Evolutionary conservation across 1,140 invertebrate species (phyloP), one percentile per base, ranked within the genome.

Genomic region (Leptonema lineaticorne): DNA sequence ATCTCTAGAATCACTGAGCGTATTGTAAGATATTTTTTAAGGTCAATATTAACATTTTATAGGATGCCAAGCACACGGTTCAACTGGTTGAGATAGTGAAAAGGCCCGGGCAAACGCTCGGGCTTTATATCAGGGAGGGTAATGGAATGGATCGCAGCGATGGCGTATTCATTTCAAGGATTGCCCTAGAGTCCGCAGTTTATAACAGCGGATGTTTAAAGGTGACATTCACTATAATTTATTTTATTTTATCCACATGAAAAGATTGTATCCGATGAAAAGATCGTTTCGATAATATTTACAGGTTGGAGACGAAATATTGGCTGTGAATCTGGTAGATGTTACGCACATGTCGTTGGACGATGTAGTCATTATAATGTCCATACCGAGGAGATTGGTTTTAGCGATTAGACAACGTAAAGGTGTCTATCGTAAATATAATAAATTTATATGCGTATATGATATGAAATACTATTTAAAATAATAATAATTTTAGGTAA

Each of bases 71-170:
- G 72, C 88, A 92, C 78, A 86, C 90, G 73, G 91, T 96, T 53
- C 91, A 97, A 81, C 92, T 98, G 76, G 95, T 99, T 69, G 97
- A 99, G 84, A 99, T 99, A 76, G 96, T 99, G 69, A 99, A 99
- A 82, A 88, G 97, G 74, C 97, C 97, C 1, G 97, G 97, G 22
- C 97, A 99, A 83, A 98, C 96, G 5, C 84, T 99, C 58, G 97
- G 97, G 45, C 87, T 99, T 63, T 99, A 99, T 78, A 98, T 99
- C 75, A 86, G 97, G 27, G 96, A 98, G 82, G 96, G 96, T 20
- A 96, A 98, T 76, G 97, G 96, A 1, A 87, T 93, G 33, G 93
- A 97, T 76, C 87, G 94, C 56, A 89, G 89, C 45, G 95, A 97
- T 78, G 97, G 97, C 27, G 96, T 99, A 64, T 99, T 99, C 83